Conservation (phyloP, 2,113 vertebrate species). For the Aix galericulata region DNA sequence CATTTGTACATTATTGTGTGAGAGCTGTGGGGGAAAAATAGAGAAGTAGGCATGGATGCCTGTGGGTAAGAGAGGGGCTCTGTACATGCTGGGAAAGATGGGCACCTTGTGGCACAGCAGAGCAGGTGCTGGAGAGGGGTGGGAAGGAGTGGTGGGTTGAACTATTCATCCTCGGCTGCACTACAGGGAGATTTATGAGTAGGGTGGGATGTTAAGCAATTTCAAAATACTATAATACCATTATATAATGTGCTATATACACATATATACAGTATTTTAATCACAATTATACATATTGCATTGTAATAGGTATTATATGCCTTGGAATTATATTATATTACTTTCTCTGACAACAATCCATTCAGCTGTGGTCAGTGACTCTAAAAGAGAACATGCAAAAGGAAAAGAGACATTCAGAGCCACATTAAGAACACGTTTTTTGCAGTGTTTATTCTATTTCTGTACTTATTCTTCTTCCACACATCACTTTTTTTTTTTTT, state of each 20-base stretch:
- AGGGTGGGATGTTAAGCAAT: background rate
- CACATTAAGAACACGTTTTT: background rate
- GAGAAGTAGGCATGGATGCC: background rate
- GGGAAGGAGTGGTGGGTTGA: background rate
- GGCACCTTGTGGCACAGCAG: background rate
- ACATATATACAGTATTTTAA: background rate
- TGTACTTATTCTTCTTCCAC: background rate
- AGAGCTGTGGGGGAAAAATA: background rate
- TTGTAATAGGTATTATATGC: background rate
- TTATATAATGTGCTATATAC: background rate
- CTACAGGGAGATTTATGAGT: background rate
- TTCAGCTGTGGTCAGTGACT: background rate
- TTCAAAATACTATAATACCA: background rate
- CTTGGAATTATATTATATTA: background rate
- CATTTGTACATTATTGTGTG: background rate
- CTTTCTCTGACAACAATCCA: background rate
- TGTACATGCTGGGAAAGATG: background rate
- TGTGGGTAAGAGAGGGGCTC: background rate
- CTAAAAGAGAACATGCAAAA: background rate
- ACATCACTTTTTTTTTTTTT: accelerated
- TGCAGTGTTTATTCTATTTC: background rate
- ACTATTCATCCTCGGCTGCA: background rate
- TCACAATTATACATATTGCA: background rate
- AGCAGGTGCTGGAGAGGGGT: accelerated
- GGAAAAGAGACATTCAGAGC: background rate